These are phyloP conservation scores for Pipistrellus pygmaeus DNA, from an alignment of 2,797 vertebrate species.

Conservation along the genomic window DNA sequence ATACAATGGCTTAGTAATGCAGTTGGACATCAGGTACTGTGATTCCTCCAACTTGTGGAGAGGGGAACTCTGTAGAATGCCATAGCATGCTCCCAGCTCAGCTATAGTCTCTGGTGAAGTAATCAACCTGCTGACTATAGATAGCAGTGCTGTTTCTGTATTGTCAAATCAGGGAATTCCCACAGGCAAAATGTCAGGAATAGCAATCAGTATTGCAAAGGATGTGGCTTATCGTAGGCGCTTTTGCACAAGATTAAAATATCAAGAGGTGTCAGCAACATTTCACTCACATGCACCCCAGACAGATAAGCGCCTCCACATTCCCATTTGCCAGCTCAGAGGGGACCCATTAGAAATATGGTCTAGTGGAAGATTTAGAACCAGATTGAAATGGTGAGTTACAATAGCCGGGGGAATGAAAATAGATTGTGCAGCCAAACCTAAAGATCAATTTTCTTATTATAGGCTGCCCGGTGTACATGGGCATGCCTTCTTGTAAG, in stretches of 20 bases:
- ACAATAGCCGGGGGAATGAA: slow-evolving; percentile 60
- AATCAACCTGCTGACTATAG: accelerated
- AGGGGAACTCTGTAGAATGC: neutral
- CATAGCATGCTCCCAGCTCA: too few relatives aligned
- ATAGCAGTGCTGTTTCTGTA: too few relatives aligned
- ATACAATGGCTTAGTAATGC: neutral
- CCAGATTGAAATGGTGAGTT: slow-evolving; percentile 72
- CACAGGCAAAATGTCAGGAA: neutral
- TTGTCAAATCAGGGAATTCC: neutral
- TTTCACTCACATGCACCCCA: neutral
- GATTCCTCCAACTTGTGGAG: neutral
- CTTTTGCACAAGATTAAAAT: slow-evolving; percentile 17
- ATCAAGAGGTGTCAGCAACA: neutral
- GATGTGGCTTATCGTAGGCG: neutral
- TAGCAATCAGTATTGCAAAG: neutral
- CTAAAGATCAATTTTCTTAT: slow-evolving; percentile 77
- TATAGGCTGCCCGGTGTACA: slow-evolving; percentile 28
- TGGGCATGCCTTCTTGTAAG: slow-evolving; percentile 26
- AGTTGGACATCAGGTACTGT: neutral
- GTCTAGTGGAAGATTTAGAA: slow-evolving; percentile 51
- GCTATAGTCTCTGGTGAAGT: neutral
- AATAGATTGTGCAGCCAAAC: slow-evolving; percentile 73
- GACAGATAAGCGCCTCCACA: neutral
- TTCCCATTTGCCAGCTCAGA: neutral
- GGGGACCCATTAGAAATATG: slow-evolving; percentile 55